Base-by-base conservation (phyloP, 2,113 vertebrate genomes). In the Hippoglossus stenolepis region DNA sequence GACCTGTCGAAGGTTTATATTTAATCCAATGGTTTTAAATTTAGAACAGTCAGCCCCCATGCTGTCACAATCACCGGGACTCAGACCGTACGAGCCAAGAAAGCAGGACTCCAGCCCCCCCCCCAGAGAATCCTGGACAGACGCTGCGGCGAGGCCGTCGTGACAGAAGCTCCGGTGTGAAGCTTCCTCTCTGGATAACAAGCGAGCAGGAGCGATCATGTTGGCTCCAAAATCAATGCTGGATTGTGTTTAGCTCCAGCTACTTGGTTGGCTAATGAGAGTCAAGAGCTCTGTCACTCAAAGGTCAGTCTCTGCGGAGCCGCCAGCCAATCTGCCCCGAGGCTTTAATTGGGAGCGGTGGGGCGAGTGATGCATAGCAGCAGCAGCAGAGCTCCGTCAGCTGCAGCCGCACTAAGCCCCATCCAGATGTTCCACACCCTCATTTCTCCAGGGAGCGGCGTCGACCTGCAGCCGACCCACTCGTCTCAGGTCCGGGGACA, bases 221-320 rank as follows among this genome's bases (percentile, higher is more conserved):
- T 15, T 20, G 51, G 78, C 66, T 61, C 17, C 21, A 73, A 68
- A 87, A 92, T 93, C 90, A 76, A 91, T 93, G 83, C 65, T 21
- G 84, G 71, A 73, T 64, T 70, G 82, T 86, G 85, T 89, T 90
- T 81, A 87, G 91, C 75, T 74, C 35, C 65, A 80, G 80, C 86
- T 83, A 71, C 88, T 84, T 78, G 77, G 74, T 73, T 49, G 79
- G 78, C 79, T 94, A 93, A 93, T 93, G 87, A 91, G 89, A 93
- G 90, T 92, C 89, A 91, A 93, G 91, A 75, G 86, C 91, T 89
- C 77, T 90, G 92, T 87, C 88, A 84, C 91, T 91, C 85, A 92
- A 87, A 93, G 92, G 90, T 91, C 92, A 88, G 85, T 70, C 79
- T 85, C 75, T 12, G 47, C 23, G 26, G 80, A 80, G 85, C 59